Evolutionary conservation across 2,113 vertebrate genomes (phyloP).

Genomic region (Percina caprodes): DNA sequence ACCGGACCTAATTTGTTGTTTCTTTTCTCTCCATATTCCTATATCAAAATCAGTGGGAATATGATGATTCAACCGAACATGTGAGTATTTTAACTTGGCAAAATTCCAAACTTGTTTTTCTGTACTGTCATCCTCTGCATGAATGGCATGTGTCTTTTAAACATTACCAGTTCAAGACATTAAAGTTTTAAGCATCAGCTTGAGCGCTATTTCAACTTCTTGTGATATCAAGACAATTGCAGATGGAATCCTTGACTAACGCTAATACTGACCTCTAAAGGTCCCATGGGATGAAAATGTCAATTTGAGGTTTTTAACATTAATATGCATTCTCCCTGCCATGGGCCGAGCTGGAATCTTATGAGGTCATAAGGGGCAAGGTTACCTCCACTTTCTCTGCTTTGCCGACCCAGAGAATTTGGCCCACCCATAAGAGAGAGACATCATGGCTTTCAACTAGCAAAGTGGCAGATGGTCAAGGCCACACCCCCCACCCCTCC

Average conservation of each 20-base stretch:
- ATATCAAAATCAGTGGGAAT: constrained; percentile 95
- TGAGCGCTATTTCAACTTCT: not conserved
- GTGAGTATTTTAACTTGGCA: constrained; percentile 87
- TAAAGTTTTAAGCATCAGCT: not conserved
- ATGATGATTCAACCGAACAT: constrained; percentile 98
- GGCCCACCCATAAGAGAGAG: too few relatives aligned
- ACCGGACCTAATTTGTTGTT: constrained; percentile 70
- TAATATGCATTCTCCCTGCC: too few relatives aligned
- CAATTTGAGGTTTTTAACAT: too few relatives aligned
- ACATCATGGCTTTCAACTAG: too few relatives aligned
- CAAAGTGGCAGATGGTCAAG: too few relatives aligned
- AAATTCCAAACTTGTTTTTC: constrained; percentile 1
- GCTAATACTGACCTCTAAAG: not conserved
- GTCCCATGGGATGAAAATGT: too few relatives aligned
- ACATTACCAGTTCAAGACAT: not conserved
- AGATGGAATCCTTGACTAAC: constrained; percentile 10
- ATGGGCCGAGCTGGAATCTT: too few relatives aligned
- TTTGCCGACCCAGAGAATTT: too few relatives aligned
- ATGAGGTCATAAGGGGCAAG: too few relatives aligned
- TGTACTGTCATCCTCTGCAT: constrained; percentile 39
- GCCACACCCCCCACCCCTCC: too few relatives aligned
- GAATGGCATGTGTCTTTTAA: constrained; percentile 46
- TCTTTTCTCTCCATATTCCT: constrained; percentile 83
- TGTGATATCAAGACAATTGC: not conserved
- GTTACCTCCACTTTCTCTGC: too few relatives aligned